Conservation (phyloP, 2,797 vertebrate genomes). For the Calcarius lapponicus region DNA sequence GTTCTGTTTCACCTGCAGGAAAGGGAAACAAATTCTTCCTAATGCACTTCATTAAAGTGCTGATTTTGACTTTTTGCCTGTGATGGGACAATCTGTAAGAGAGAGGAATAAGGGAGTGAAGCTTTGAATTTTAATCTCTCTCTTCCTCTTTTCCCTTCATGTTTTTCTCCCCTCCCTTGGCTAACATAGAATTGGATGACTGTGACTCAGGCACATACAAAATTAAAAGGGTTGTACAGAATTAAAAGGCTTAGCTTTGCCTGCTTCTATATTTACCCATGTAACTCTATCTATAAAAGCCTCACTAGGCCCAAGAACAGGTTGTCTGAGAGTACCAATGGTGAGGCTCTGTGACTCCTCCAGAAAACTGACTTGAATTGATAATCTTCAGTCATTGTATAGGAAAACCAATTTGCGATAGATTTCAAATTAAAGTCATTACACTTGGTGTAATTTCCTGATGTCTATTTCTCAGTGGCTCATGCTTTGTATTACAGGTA, state of each 20-base stretch:
- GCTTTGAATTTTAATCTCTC: not conserved
- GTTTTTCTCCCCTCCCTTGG: not conserved
- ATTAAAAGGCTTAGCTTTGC: not conserved
- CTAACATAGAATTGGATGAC: not conserved
- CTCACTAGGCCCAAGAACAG: not conserved
- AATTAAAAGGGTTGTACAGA: not conserved
- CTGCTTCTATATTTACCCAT: not conserved
- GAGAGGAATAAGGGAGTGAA: not conserved
- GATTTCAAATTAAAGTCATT: conserved; percentile 20
- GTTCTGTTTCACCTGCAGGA: not conserved
- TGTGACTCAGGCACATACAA: not conserved
- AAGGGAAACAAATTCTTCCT: not conserved
- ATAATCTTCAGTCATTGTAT: not conserved
- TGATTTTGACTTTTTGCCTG: conserved; percentile 64
- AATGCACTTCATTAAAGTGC: conserved; percentile 49
- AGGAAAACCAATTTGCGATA: not conserved
- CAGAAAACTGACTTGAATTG: not conserved
- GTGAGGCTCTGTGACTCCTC: not conserved
- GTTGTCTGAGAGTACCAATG: not conserved
- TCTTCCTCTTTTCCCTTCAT: not conserved
- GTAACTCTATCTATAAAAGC: not conserved
- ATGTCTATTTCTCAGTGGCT: not conserved
- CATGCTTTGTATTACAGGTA: not conserved
- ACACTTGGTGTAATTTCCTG: not conserved
- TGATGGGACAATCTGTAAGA: conserved; percentile 33